A percentile compares a stretch with the other conserved stretches of the same genome.
Evolutionary conservation across 2,797 vertebrate species (phyloP).

Genomic region (Threskiornis aethiopicus): DNA sequence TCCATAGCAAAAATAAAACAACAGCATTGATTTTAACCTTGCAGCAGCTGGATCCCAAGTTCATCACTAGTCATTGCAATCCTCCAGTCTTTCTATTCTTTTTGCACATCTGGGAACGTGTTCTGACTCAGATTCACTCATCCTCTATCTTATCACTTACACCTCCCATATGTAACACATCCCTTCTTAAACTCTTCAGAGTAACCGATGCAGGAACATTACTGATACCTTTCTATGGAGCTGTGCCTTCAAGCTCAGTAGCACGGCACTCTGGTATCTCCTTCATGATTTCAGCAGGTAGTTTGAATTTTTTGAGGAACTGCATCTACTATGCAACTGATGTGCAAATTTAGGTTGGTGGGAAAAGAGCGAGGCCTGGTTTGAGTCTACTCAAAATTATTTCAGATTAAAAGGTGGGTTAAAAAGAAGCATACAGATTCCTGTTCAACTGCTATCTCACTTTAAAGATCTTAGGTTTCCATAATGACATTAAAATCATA

Average conservation of each 20-base stretch:
- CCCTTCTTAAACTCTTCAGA: neutral
- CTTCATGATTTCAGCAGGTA: neutral
- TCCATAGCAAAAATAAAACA: neutral
- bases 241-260: conserved; percentile 47
- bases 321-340: conserved; percentile 1
- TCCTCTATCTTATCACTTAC: neutral
- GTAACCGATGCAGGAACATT: neutral
- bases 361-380: neutral
- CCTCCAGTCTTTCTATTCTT: neutral
- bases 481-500: conserved; percentile 70
- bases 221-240: neutral
- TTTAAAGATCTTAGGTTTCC: conserved; percentile 66
- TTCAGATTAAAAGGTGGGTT: conserved; percentile 41
- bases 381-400: conserved; percentile 35
- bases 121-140: neutral
- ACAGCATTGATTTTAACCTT: neutral
- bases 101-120: neutral
- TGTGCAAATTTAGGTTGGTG: neutral
- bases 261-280: neutral
- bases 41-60: neutral
- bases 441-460: conserved; percentile 27
- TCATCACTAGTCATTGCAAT: neutral
- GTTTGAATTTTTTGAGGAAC: conserved; percentile 22
- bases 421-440: conserved; percentile 34
- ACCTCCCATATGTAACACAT: neutral